A percentile compares a stretch with the other conserved stretches of the same genome.
These are phyloP conservation scores for Onychostoma macrolepis DNA, from an alignment of 2,113 vertebrate genomes.

Conservation along the genomic window DNA sequence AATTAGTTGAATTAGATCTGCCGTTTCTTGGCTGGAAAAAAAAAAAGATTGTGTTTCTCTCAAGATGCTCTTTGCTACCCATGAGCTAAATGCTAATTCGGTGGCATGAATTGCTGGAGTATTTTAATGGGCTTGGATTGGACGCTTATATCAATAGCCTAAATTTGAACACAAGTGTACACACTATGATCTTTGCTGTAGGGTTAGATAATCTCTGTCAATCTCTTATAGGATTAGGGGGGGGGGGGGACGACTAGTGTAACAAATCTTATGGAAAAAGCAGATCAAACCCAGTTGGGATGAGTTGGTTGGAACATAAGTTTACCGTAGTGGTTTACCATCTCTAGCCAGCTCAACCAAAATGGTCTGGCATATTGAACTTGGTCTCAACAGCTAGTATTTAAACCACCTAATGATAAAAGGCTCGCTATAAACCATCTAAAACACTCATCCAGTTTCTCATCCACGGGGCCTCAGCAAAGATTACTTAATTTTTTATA, in stretches of 20 bases:
- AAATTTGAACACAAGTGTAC: background rate
- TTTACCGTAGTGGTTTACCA: background rate
- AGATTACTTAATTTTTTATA: too few species aligned
- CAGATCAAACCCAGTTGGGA: background rate
- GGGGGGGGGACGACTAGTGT: background rate
- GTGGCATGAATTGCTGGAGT: conserved; percentile 7
- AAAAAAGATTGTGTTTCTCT: conserved; percentile 19
- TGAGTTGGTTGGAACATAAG: background rate
- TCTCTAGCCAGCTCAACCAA: background rate
- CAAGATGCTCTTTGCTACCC: background rate
- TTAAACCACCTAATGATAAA: too few species aligned
- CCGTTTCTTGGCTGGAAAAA: background rate
- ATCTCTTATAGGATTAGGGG: background rate
- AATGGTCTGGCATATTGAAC: background rate
- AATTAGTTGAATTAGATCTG: conserved; percentile 35
- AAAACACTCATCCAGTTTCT: too few species aligned
- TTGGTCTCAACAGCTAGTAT: background rate
- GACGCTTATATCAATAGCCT: background rate
- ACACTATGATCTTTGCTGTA: background rate
- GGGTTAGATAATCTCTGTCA: background rate
- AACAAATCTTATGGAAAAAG: background rate
- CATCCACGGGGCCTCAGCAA: too few species aligned
- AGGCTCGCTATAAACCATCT: too few species aligned
- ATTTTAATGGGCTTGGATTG: background rate
- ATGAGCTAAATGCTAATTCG: conserved; percentile 4